Conservation (phyloP, 2,888 invertebrate species). For the Tipula vernalis region DNA sequence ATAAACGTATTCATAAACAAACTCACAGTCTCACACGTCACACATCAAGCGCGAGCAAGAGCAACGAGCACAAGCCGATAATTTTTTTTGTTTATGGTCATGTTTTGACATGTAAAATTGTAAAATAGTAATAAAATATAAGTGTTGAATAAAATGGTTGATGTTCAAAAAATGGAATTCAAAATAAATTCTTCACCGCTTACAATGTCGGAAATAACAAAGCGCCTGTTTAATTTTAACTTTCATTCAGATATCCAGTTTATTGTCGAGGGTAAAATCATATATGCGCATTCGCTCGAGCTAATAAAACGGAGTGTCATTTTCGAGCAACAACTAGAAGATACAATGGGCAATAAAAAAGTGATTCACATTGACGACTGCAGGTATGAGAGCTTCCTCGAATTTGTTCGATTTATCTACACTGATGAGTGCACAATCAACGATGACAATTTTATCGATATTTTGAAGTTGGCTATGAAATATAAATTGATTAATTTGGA, state of each 20-base stretch:
- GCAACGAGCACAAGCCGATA: too few species aligned
- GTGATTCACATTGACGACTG: not conserved
- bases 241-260: not conserved
- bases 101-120: too few species aligned
- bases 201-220: not conserved
- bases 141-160: too few species aligned
- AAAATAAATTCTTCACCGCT: not conserved
- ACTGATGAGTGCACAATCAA: not conserved
- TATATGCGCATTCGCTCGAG: not conserved
- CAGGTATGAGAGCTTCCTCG: not conserved
- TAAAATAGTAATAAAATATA: too few species aligned
- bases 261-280: not conserved
- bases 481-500: not conserved
- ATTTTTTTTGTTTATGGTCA: too few species aligned
- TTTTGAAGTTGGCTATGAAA: not conserved
- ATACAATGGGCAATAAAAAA: not conserved
- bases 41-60: too few species aligned
- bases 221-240: not conserved
- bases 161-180: not conserved
- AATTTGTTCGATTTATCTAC: not conserved
- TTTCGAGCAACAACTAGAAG: not conserved
- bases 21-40: too few species aligned
- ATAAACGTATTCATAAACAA: too few species aligned
- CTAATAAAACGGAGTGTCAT: not conserved
- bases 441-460: not conserved